Base-by-base conservation (phyloP, 2,888 invertebrate genomes). In the Ophion slaviceki region DNA sequence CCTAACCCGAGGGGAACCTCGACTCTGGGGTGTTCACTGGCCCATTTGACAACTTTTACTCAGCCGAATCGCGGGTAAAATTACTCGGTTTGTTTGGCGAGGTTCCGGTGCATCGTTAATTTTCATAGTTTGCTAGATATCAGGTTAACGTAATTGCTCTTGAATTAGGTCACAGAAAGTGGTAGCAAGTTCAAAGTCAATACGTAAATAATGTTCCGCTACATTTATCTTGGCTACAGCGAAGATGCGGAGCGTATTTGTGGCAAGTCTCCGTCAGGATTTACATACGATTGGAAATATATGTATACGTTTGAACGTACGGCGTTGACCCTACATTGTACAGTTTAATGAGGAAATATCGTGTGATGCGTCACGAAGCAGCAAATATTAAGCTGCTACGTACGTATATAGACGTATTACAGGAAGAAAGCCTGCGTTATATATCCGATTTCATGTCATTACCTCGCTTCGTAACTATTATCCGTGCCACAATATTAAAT, bases 281-380 rank as follows among this genome's bases (percentile, higher is more conserved):
- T 45, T 24, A 45, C 17, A 45, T 28, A 62, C n/a, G 47, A 28
- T 64, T 2, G 32, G 24, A 47, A 3, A 10, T 47, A 17, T 47
- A 64, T 24, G 36, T 32, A n/a, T 24, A 32, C 45, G 75, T 5
- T 17, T 36, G 36, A 32, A 36, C 10, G n/a, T 6, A 7, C 40
- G 67, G 10, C 6, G 40, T 32, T n/a, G 4, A 62, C 32, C 64
- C 62, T 1, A 59, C 36, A 40, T 77, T 8, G 66, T 66, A 36
- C 40, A n/a, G 53, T 72, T 85, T 86, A 87, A 87, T 87, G 86
- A 87, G 83, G 83, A 86, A 86, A 85, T 68, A 64, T 67, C 81
- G 80, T 66, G 82, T 47, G 86, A 81, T 82, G 85, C 71, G 77
- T 87, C 79, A 85, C 76, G 81, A 53, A 68, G 80, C 74, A 28